These are phyloP conservation scores for Darevskia mixta DNA, from an alignment of 2,797 vertebrate genomes.

Conservation along the genomic window DNA sequence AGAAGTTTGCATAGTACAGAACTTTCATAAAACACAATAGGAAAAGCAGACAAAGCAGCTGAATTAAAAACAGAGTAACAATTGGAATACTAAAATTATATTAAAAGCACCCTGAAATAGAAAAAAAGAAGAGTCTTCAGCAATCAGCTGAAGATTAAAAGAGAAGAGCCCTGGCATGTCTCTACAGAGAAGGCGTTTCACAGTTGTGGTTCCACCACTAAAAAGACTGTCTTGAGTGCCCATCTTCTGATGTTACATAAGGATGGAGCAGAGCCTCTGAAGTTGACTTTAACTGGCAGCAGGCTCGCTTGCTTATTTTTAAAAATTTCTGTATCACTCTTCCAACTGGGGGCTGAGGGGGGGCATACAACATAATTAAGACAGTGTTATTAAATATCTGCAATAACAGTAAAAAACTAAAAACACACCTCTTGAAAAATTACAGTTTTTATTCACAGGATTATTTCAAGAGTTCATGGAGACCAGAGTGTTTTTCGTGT, in stretches of 20 bases:
- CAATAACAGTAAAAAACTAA: too few relatives aligned
- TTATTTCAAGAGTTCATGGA: neutral
- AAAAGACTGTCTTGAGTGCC: neutral
- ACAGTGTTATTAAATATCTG: too few relatives aligned
- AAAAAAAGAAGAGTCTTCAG: neutral
- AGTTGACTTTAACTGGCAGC: too few relatives aligned
- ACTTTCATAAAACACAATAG: neutral
- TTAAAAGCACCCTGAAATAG: neutral
- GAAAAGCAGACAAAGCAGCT: neutral
- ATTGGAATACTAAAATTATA: neutral
- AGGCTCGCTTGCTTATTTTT: too few relatives aligned
- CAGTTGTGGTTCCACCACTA: neutral
- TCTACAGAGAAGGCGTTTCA: neutral
- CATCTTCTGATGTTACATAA: neutral
- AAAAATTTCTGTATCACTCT: too few relatives aligned
- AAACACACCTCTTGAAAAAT: too few relatives aligned
- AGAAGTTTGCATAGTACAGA: neutral
- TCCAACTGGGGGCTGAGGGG: too few relatives aligned
- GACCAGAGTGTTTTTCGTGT: neutral
- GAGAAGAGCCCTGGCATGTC: neutral
- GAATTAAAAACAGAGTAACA: neutral
- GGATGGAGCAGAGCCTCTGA: too few relatives aligned
- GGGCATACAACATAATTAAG: too few relatives aligned
- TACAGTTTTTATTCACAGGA: neutral
- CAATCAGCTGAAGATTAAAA: neutral